Conservation (phyloP, 23 tunicate species). For the Trididemnum miniatum region DNA sequence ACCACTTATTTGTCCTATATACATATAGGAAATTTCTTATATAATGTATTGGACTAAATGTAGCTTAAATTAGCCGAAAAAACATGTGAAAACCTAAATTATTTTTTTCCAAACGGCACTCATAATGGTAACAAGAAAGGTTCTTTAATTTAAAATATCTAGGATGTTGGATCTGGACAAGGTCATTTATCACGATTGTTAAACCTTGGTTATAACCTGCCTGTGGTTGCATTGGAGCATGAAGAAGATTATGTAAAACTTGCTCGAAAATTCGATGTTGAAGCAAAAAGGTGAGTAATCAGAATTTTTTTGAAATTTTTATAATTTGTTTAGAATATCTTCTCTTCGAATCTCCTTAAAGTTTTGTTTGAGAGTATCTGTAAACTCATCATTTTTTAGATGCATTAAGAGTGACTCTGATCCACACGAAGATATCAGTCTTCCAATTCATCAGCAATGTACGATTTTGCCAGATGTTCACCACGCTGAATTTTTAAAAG, state of each 20-base stretch:
- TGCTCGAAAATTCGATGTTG: slow-evolving; percentile 53
- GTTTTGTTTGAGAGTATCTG: background rate
- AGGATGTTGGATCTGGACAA: slow-evolving; percentile 90
- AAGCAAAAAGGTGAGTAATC: slow-evolving; percentile 9
- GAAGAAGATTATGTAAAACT: slow-evolving; percentile 6
- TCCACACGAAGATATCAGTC: background rate
- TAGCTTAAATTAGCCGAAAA: too few species aligned
- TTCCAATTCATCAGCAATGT: slow-evolving; percentile 1
- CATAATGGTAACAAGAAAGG: too few species aligned
- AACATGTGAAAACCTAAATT: too few species aligned
- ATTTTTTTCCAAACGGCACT: too few species aligned
- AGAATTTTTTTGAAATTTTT: too few species aligned
- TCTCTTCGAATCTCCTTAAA: background rate
- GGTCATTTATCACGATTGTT: slow-evolving; percentile 82
- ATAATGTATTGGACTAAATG: too few species aligned
- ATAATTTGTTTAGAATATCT: too few species aligned
- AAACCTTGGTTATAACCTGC: slow-evolving; percentile 36
- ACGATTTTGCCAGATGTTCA: slow-evolving; percentile 3
- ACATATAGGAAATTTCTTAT: too few species aligned
- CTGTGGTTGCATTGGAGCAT: slow-evolving; percentile 54
- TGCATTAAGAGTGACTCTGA: background rate
- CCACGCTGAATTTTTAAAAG: background rate
- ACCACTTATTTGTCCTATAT: too few species aligned
- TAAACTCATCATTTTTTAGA: background rate
- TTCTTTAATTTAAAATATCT: too few species aligned